Conservation (phyloP, 2,888 invertebrate species). For the Troilus luridus region DNA sequence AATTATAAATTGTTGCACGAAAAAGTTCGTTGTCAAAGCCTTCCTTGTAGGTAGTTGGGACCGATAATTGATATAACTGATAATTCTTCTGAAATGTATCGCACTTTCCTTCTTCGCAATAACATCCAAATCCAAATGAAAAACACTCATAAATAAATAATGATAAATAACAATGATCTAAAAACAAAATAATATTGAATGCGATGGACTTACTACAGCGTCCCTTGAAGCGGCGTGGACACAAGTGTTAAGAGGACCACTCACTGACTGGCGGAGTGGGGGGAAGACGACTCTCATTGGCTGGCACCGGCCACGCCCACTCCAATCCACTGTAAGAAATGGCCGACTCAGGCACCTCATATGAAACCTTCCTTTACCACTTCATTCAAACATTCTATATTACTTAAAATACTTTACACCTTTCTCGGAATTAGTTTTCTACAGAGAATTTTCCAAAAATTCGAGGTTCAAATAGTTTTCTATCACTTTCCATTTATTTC, state of each 20-base stretch:
- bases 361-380: slow-evolving; percentile 42
- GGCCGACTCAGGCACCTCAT: slow-evolving; percentile 44
- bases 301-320: slow-evolving; percentile 20
- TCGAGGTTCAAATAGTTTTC: background rate
- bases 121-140: background rate
- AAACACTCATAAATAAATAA: background rate
- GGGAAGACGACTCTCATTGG: slow-evolving; percentile 34
- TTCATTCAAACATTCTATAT: slow-evolving; percentile 37
- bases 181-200: background rate
- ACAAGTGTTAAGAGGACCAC: slow-evolving; percentile 32
- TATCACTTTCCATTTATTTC: background rate
- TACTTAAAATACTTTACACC: slow-evolving; percentile 16
- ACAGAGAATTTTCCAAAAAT: background rate
- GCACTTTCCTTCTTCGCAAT: background rate
- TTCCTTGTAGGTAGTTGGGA: background rate
- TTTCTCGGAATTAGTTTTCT: background rate
- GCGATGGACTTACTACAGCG: slow-evolving; percentile 47
- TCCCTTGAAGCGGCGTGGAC: slow-evolving; percentile 47
- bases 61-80: background rate
- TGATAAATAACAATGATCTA: no score
- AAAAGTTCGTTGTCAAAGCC: background rate
- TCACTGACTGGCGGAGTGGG: slow-evolving; percentile 39
- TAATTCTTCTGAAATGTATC: background rate
- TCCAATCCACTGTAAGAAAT: slow-evolving; percentile 51
- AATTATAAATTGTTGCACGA: background rate